Evolutionary conservation across 2,113 vertebrate genomes (phyloP).

Genomic region (Eolophus roseicapilla): DNA sequence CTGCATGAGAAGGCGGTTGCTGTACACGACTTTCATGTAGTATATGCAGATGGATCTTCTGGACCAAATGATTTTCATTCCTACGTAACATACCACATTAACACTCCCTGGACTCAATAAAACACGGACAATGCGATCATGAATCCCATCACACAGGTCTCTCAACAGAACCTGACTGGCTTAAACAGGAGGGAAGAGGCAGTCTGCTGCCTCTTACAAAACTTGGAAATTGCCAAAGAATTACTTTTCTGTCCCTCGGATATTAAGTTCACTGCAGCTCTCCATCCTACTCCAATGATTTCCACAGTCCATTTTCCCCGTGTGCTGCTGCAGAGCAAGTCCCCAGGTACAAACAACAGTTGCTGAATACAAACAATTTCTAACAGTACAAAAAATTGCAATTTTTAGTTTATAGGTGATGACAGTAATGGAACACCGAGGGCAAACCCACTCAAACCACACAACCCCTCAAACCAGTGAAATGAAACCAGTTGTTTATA

Average conservation of each 20-base stretch:
- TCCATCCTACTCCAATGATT: neutral
- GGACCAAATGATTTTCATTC: neutral
- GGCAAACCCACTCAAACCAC: neutral
- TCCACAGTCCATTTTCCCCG: neutral
- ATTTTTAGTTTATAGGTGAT: neutral
- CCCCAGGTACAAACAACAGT: neutral
- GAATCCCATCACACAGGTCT: neutral
- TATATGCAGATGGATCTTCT: neutral
- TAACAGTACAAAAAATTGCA: neutral
- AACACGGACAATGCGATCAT: neutral
- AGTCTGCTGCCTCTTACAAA: neutral
- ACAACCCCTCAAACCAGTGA: neutral
- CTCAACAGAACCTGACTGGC: neutral
- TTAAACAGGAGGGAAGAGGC: neutral
- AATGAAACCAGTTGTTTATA: too few species aligned
- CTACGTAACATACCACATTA: neutral
- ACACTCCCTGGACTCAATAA: neutral
- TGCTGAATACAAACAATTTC: neutral
- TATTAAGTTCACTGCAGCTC: neutral
- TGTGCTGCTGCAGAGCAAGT: neutral
- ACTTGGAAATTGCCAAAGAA: neutral
- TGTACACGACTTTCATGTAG: rapidly evolving
- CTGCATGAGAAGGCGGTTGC: neutral
- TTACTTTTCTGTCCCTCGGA: neutral
- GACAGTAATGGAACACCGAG: neutral